Base-by-base conservation (phyloP, 2,888 invertebrate species). In the Ethmia dodecea region DNA sequence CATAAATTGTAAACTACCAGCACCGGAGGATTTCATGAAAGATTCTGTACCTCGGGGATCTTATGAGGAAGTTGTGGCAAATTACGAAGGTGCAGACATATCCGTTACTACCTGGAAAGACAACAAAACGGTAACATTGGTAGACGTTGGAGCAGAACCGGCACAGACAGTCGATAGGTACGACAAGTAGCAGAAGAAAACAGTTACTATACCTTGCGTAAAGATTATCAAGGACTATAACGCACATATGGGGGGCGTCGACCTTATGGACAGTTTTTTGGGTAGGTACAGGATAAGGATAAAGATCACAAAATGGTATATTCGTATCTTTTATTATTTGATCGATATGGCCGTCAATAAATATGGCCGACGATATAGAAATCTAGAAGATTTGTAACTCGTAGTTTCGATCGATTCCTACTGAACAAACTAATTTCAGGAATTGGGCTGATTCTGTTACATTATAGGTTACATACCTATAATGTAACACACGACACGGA, bases 1-100 rank as follows among this genome's bases (percentile, higher is more conserved):
- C n/a, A n/a, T 35, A 12, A 46, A 45, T 30, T 26, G 25, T 28
- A 47, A 46, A 45, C 13, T 45, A 12, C 45, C 49, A 8, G 37
- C 38, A 6, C 28, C 38, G 31, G 39, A 49, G 33, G 13, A 20
- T 8, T 13, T 45, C 5, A 42, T 47, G 44, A 45, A 43, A 10
- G 36, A 34, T 13, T 29, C 37, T 33, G 28, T 40, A n/a, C 37
- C 42, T 6, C 27, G 42, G n/a, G 47, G 47, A 11, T 14, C 35
- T 26, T 40, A 31, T 40, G 42, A 39, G 32, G 33, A 42, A 28
- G 26, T 29, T 9, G 30, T 45, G 28, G 24, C 37, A 18, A 22
- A 11, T 12, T 35, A 16, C 22, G 36, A 36, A 25, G 33, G 26
- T 12, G 18, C 24, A 13, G 38, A 35, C 31, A 10, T 38, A 5